Conservation (phyloP, 1,140 invertebrate genomes). For the Diorhabda sublineata region DNA sequence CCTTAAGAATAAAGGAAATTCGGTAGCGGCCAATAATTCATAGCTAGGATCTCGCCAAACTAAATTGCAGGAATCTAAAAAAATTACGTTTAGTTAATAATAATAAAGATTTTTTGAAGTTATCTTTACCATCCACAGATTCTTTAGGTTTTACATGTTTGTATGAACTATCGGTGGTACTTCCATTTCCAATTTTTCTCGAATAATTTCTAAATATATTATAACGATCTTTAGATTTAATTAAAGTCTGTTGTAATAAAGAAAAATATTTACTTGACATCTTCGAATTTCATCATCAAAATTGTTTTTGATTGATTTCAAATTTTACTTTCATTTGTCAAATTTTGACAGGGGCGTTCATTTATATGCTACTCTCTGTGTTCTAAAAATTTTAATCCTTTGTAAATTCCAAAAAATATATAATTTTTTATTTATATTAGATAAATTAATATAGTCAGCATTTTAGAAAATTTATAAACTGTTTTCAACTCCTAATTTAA, state of each 20-base stretch:
- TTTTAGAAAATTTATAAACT: no score
- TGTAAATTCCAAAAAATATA: no score
- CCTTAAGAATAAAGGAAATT: slow-evolving; percentile 66
- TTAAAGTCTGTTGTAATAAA: not conserved
- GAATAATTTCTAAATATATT: slow-evolving; percentile 32
- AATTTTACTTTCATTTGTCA: no score
- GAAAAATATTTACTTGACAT: slow-evolving; percentile 1
- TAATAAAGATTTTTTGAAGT: not conserved
- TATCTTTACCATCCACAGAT: slow-evolving; percentile 30
- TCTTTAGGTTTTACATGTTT: slow-evolving; percentile 33
- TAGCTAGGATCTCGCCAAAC: slow-evolving; percentile 52
- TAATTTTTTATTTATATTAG: no score
- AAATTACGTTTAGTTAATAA: slow-evolving; percentile 5
- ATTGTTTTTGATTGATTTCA: no score
- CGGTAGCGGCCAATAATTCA: slow-evolving; percentile 59
- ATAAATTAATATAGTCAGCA: no score
- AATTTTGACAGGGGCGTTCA: no score
- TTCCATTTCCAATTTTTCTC: slow-evolving; percentile 31
- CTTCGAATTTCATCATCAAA: not conserved
- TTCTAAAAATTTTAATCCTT: no score
- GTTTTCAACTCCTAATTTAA: no score
- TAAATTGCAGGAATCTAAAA: slow-evolving; percentile 35
- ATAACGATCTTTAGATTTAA: not conserved
- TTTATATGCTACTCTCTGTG: no score
- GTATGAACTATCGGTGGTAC: slow-evolving; percentile 33